phyloP scores from a whole-genome alignment of 1,140 invertebrate species.

The Drosophila jambulina region DNA sequence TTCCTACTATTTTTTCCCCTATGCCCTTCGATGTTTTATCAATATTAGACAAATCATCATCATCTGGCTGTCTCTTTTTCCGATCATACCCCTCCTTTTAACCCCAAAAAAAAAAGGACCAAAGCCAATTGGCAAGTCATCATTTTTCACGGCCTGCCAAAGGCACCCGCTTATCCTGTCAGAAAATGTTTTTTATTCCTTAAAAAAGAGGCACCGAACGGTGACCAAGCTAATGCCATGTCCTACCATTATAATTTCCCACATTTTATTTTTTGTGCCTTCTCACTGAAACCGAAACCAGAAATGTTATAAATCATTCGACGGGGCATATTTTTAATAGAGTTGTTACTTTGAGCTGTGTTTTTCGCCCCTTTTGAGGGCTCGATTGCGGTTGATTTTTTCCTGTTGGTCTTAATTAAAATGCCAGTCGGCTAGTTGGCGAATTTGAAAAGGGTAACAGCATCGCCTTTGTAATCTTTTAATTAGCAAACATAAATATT shows the following conservation, averaged over 20 bases:
- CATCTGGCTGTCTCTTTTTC: neutral
- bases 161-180: conserved; percentile 74
- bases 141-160: conserved; percentile 67
- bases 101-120: neutral
- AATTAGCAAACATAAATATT: conserved; percentile 73
- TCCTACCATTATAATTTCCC: conserved; percentile 69
- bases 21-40: conserved; percentile 16
- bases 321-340: conserved; percentile 77
- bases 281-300: conserved; percentile 38
- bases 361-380: conserved; percentile 4
- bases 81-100: neutral
- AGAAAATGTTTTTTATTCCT: conserved; percentile 61
- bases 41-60: conserved; percentile 49
- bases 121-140: conserved; percentile 44
- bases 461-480: conserved; percentile 63
- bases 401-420: conserved; percentile 43
- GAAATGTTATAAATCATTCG: conserved; percentile 75
- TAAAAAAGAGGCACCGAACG: conserved; percentile 42
- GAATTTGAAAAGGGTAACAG: conserved; percentile 67
- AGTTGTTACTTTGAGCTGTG: conserved; percentile 63
- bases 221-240: conserved; percentile 62
- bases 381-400: conserved; percentile 46
- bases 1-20: neutral
- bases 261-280: conserved; percentile 41
- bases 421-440: conserved; percentile 50